Evolutionary conservation across 1,140 invertebrate species (phyloP), one percentile per base, ranked within the genome.

Genomic region (Oscheius sp.): DNA sequence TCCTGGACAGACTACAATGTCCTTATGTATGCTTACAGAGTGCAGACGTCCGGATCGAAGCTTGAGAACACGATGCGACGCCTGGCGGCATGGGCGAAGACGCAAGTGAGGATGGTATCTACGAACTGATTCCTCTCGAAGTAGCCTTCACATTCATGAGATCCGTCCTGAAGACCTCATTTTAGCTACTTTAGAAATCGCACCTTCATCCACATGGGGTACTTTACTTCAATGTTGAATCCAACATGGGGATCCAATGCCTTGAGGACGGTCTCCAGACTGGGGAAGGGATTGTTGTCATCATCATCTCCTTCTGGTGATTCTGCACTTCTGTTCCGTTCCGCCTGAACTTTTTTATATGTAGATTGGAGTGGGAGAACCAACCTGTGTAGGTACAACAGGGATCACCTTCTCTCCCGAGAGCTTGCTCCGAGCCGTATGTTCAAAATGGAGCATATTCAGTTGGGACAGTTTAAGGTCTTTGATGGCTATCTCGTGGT

Each of bases 1-100:
- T n/a, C n/a, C n/a, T n/a, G n/a, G n/a, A 45, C 62, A 36, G 42
- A 45, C 42, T 45, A 45, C 18, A 18, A 4, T 52, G 26, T 31
- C 49, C 20, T n/a, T n/a, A n/a, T n/a, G n/a, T n/a, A n/a, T n/a
- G n/a, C n/a, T n/a, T n/a, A 80, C 81, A 84, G 78, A 23, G 75
- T 77, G 68, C 83, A 84, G 68, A 85, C 79, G 68, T 84, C 83
- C 18, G 83, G 83, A 77, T 85, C 79, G 62, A 84, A 84, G 26
- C 78, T 84, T 4, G 83, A 85, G 65, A 84, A 84, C 23, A 84
- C 76, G 28, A 84, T 83, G 13, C 82, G 73, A 26, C 83, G 72
- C 4, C 42, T 63, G 36, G 78, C 78, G 3, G 83, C 84, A 32
- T 76, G 52, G 7, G 46, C 28, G 13, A 59, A 49, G 18, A 74